phyloP scores from a whole-genome alignment of 2,888 invertebrate species.

The Eupithecia vulgata region DNA sequence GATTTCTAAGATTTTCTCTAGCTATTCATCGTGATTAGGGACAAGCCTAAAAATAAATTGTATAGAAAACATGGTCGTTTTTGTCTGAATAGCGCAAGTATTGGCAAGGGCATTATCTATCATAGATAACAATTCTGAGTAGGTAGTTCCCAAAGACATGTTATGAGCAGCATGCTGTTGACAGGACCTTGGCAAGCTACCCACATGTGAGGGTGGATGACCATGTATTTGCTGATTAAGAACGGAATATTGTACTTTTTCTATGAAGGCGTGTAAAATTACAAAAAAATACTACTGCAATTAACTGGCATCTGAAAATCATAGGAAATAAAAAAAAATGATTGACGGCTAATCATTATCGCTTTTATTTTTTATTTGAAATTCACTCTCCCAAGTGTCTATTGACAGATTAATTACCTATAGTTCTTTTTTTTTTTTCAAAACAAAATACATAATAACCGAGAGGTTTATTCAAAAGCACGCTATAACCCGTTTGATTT shows the following conservation, averaged over 20 bases:
- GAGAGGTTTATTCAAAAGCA: not conserved
- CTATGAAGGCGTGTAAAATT: not conserved
- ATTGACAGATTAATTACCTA: not conserved
- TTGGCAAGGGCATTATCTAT: constrained; percentile 15
- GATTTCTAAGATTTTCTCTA: not conserved
- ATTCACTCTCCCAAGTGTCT: not conserved
- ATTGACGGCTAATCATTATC: not conserved
- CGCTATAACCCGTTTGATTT: not conserved
- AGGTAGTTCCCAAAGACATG: constrained; percentile 19
- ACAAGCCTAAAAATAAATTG: not conserved
- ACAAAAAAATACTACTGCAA: not conserved
- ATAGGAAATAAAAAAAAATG: too few relatives aligned
- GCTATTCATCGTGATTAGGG: not conserved
- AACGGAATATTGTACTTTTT: not conserved
- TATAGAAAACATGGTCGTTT: not conserved
- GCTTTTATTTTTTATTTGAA: not conserved
- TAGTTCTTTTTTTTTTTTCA: not conserved
- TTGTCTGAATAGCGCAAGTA: constrained; percentile 5
- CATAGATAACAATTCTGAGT: constrained; percentile 16
- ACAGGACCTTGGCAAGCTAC: constrained; percentile 44
- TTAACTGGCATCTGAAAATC: not conserved
- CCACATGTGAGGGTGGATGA: constrained; percentile 2
- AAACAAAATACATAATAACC: too few relatives aligned
- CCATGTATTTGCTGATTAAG: not conserved
- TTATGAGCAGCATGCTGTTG: constrained; percentile 29